Evolutionary conservation across 2,113 vertebrate genomes (phyloP).

Genomic region (Vulpes vulpes): DNA sequence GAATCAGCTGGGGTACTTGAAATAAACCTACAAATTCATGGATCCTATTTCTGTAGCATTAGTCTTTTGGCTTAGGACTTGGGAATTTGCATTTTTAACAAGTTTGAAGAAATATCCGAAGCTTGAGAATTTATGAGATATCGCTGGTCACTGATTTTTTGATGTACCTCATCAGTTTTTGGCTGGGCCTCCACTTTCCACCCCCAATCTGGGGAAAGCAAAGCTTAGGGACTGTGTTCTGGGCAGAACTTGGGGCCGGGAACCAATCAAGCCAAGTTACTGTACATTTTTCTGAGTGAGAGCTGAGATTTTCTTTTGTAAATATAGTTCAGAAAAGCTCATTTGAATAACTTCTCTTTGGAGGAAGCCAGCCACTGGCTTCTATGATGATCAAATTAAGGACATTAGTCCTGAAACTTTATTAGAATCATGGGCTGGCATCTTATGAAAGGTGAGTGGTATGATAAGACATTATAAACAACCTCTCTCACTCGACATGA

Average conservation of each 20-base stretch:
- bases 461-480: neutral
- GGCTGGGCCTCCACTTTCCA: neutral
- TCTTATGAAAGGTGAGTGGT: neutral
- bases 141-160: neutral
- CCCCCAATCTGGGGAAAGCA: neutral
- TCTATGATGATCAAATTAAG: neutral
- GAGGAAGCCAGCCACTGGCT: neutral
- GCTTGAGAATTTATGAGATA: neutral
- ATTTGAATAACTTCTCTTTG: neutral
- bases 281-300: slow-evolving; percentile 5
- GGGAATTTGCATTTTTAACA: slow-evolving; percentile 18
- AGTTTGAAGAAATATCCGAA: neutral
- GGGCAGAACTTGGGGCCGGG: neutral
- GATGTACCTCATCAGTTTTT: neutral
- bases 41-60: neutral
- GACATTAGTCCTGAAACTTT: neutral
- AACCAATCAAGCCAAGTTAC: slow-evolving; percentile 10
- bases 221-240: neutral
- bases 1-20: neutral
- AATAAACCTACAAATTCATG: neutral
- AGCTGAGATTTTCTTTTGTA: slow-evolving; percentile 21
- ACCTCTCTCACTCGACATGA: neutral
- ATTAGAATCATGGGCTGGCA: neutral
- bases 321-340: neutral
- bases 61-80: slow-evolving; percentile 20